Evolutionary conservation across 2,113 vertebrate species (phyloP).

Genomic region (Chaenogobius annularis): DNA sequence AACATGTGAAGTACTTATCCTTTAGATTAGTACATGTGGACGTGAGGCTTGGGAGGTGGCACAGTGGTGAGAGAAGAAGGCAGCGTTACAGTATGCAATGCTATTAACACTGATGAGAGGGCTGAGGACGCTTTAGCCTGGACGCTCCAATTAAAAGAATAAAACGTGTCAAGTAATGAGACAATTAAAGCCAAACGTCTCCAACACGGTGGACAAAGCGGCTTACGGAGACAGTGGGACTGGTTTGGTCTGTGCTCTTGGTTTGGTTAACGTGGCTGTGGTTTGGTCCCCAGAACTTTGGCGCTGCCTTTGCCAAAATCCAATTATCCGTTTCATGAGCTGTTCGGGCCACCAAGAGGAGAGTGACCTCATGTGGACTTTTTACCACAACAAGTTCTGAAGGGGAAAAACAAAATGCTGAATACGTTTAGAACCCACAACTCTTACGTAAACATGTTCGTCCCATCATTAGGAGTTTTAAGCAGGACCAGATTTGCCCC

Average conservation of each 20-base stretch:
- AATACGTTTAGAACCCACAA: background rate
- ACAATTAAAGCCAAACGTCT: conserved; percentile 1
- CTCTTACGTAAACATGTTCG: background rate
- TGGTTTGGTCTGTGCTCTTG: background rate
- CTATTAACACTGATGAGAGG: conserved; percentile 30
- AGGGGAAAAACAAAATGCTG: background rate
- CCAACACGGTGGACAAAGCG: background rate
- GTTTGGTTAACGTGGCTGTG: conserved; percentile 17
- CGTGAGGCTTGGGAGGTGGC: conserved; percentile 12
- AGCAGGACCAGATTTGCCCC: background rate
- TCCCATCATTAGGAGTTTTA: background rate
- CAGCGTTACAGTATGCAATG: conserved; percentile 11
- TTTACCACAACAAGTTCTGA: background rate
- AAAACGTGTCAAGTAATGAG: conserved; percentile 9
- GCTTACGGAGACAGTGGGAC: conserved; percentile 1
- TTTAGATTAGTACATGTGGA: background rate
- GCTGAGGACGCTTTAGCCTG: conserved; percentile 4
- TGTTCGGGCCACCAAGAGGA: conserved; percentile 2
- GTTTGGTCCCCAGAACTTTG: background rate
- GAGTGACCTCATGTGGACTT: conserved; percentile 1
- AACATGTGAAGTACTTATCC: background rate
- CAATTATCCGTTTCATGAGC: background rate
- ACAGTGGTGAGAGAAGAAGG: conserved; percentile 34
- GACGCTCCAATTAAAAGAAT: background rate
- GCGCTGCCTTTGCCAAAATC: conserved; percentile 2